Base-by-base conservation (phyloP, 2,888 invertebrate genomes). In the Magallana nippona region DNA sequence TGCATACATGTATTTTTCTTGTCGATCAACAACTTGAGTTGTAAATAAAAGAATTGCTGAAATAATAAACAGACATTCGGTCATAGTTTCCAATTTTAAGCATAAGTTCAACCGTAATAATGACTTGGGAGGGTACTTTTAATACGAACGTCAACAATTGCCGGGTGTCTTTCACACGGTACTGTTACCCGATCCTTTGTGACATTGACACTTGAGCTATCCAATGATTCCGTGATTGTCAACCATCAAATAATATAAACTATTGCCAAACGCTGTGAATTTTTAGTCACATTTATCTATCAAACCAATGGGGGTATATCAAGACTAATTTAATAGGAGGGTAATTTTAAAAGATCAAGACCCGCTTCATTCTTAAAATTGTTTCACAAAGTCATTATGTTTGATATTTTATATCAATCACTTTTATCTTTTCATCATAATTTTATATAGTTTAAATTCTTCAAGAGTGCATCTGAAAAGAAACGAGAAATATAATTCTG, bases 391-490 rank as follows among this genome's bases (percentile, higher is more conserved):
- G 63, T 63, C 13, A 63, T 63, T 63, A 27, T 63, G 22, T 22
- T 63, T 22, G 22, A 22, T 63, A 63, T 63, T 63, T 63, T 63
- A 63, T 63, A 63, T 63, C 63, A 63, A 63, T 63, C 63, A 63
- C 22, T 63, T n/a, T 44, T 63, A 63, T 63, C 63, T 63, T 63
- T 63, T 8, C 63, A 63, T 63, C 63, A 63, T 63, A 63, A 63
- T 63, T 63, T 63, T 63, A 63, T 63, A 63, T 63, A 63, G 27
- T 63, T 63, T 63, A 63, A 63, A 63, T 63, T 63, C 63, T 63
- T 63, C 27, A 8, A 5, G 22, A 22, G 27, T 19, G 13, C 63
- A 27, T 27, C 15, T 63, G 63, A 63, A 63, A 27, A 63, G 63
- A 63, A 22, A 63, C 27, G 27, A 22, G 22, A 27, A 63, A 63